Evolutionary conservation across 2,113 vertebrate genomes (phyloP).

Genomic region (Sebastes schlegelii): DNA sequence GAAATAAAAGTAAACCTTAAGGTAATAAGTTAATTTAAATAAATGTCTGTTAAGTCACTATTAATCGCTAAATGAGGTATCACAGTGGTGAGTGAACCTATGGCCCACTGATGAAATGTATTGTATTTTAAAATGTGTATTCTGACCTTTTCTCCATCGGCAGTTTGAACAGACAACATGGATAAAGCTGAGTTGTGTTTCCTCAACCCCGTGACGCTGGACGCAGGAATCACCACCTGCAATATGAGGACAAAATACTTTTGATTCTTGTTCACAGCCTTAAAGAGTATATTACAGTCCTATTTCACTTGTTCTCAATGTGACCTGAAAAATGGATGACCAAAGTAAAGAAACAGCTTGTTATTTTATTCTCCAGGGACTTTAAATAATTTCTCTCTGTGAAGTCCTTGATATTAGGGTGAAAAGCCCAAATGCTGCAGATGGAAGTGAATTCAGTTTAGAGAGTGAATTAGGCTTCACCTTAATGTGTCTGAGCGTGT

Average conservation of each 20-base stretch:
- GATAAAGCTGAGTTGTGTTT: constrained; percentile 87
- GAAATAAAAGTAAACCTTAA: too few relatives aligned
- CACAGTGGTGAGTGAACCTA: too few relatives aligned
- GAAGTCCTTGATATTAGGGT: background rate
- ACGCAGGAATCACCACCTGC: constrained; percentile 81
- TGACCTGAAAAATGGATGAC: background rate
- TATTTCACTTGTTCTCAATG: background rate
- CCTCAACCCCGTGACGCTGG: constrained; percentile 80
- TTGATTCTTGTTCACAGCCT: background rate
- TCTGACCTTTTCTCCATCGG: constrained; percentile 86
- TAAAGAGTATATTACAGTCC: background rate
- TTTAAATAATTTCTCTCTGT: background rate
- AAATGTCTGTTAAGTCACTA: too few relatives aligned
- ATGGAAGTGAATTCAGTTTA: background rate
- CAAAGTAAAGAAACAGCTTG: background rate
- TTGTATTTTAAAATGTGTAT: background rate
- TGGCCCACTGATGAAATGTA: too few relatives aligned
- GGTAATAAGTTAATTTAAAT: too few relatives aligned
- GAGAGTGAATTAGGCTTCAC: background rate
- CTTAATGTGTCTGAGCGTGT: background rate
- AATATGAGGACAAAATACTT: background rate
- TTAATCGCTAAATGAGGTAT: too few relatives aligned
- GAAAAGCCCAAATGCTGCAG: background rate
- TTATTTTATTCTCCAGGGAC: background rate
- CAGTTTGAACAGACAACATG: constrained; percentile 84